These are phyloP conservation scores for Charanyca ferruginea DNA, from an alignment of 2,888 invertebrate genomes.

Conservation along the genomic window DNA sequence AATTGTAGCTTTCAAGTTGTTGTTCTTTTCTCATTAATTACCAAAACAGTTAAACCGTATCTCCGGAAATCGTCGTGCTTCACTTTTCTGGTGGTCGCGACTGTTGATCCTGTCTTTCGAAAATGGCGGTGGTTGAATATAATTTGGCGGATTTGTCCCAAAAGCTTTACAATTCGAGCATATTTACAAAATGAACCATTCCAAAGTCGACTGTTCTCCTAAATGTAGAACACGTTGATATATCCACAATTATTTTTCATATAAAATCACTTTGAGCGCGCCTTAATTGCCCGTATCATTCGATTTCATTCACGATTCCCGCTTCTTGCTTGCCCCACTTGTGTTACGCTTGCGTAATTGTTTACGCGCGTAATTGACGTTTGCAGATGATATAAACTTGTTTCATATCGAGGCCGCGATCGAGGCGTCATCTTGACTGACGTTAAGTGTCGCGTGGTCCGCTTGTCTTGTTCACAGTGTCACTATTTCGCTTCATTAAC, in stretches of 20 bases:
- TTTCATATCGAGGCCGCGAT: constrained; percentile 70
- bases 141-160: too few relatives aligned
- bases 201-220: background rate
- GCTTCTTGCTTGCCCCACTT: constrained; percentile 62
- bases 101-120: too few relatives aligned
- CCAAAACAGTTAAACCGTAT: too few relatives aligned
- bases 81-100: too few relatives aligned
- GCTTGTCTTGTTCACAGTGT: constrained; percentile 65
- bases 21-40: too few relatives aligned
- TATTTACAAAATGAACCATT: background rate
- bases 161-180: constrained; percentile 25
- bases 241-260: constrained; percentile 25
- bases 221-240: constrained; percentile 9
- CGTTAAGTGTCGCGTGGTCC: constrained; percentile 68
- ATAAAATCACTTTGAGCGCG: constrained; percentile 24
- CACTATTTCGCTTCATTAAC: constrained; percentile 71
- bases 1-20: constrained; percentile 1
- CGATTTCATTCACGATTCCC: constrained; percentile 65
- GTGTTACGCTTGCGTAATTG: constrained; percentile 74
- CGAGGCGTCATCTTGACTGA: constrained; percentile 74
- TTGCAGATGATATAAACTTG: constrained; percentile 74
- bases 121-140: too few relatives aligned
- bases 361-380: constrained; percentile 77
- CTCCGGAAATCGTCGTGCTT: too few relatives aligned
- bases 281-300: constrained; percentile 64